Conservation (phyloP, 2,888 invertebrate species). For the Limenitis camilla region DNA sequence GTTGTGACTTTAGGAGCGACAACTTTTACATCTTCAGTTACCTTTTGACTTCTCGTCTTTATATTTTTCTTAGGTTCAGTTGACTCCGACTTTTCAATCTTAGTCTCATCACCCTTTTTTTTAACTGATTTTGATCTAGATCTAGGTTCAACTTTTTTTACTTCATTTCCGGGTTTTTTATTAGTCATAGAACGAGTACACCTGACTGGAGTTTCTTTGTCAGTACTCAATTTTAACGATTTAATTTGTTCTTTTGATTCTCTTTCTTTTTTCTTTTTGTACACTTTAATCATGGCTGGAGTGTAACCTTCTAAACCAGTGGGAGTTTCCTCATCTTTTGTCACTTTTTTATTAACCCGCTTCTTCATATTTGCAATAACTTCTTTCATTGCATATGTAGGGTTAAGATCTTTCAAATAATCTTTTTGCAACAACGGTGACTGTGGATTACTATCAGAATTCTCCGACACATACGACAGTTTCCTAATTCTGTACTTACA, state of each 20-base stretch:
- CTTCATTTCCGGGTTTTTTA: conserved; percentile 19
- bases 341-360: conserved; percentile 50
- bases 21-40: conserved; percentile 31
- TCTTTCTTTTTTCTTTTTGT: conserved; percentile 62
- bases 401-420: conserved; percentile 71
- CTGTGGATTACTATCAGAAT: conserved; percentile 44
- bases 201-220: conserved; percentile 29
- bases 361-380: conserved; percentile 77
- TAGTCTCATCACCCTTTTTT: not conserved
- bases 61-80: conserved; percentile 27
- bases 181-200: conserved; percentile 42
- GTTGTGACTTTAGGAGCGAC: conserved; percentile 27
- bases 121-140: conserved; percentile 11
- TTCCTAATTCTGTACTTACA: conserved; percentile 65
- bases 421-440: conserved; percentile 58
- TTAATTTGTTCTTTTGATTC: conserved; percentile 55
- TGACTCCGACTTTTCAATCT: not conserved
- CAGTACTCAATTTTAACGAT: conserved; percentile 34
- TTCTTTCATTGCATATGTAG: conserved; percentile 83
- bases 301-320: conserved; percentile 62
- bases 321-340: conserved; percentile 40
- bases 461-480: conserved; percentile 56
- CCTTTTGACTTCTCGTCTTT: conserved; percentile 31
- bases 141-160: conserved; percentile 6
- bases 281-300: conserved; percentile 72